A percentile compares a stretch with the other conserved stretches of the same genome.
phyloP scores from a whole-genome alignment of 2,888 invertebrate species.

The Selenia dentaria region DNA sequence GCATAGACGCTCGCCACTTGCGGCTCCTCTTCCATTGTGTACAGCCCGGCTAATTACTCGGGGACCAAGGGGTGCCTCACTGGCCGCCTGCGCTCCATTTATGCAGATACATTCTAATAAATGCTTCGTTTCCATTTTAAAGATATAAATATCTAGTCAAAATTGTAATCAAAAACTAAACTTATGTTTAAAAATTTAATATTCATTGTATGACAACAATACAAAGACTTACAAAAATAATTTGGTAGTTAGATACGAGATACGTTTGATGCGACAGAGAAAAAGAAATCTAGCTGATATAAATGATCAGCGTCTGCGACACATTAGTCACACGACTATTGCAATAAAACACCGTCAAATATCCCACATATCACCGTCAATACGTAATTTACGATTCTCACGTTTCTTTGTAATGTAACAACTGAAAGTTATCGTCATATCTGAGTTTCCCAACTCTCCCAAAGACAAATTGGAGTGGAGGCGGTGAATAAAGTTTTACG shows the following conservation, averaged over 20 bases:
- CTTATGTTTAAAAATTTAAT: no score
- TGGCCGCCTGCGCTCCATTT: slow-evolving; percentile 69
- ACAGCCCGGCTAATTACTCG: slow-evolving; percentile 74
- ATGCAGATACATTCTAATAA: slow-evolving; percentile 51
- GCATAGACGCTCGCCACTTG: slow-evolving; percentile 39
- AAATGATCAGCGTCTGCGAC: slow-evolving; percentile 28
- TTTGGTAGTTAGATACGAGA: no score
- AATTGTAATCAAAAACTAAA: no score
- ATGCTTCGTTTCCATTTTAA: no score
- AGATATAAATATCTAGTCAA: no score
- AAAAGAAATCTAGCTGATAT: slow-evolving; percentile 22
- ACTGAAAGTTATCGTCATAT: slow-evolving; percentile 64
- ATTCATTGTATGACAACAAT: no score
- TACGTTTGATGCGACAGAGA: no score
- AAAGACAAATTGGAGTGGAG: slow-evolving; percentile 73
- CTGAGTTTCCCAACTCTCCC: slow-evolving; percentile 65
- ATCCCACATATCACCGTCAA: slow-evolving; percentile 42
- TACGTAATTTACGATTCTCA: slow-evolving; percentile 49
- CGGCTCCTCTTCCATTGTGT: slow-evolving; percentile 64
- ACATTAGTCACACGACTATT: slow-evolving; percentile 24
- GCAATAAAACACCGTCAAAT: slow-evolving; percentile 37
- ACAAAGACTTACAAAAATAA: no score
- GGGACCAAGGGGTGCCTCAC: slow-evolving; percentile 77
- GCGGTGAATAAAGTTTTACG: slow-evolving; percentile 77
- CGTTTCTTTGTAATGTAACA: slow-evolving; percentile 48